Evolutionary conservation across 2,797 vertebrate species (phyloP).

Genomic region (Synanceia verrucosa): DNA sequence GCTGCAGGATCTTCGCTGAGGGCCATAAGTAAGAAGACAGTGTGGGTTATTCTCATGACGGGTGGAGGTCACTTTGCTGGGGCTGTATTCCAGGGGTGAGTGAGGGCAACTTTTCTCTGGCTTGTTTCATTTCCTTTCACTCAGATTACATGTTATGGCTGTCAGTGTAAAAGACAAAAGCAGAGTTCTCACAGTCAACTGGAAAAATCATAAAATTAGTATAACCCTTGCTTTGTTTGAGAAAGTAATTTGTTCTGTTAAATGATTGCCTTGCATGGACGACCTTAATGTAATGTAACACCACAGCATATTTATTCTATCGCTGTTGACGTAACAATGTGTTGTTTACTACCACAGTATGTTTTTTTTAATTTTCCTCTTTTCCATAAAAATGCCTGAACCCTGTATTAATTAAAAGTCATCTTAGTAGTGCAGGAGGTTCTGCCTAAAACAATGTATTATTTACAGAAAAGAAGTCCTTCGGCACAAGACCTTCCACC

Average conservation of each 20-base stretch:
- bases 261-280: neutral
- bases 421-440: neutral
- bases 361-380: neutral
- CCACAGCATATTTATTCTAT: neutral
- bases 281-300: neutral
- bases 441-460: neutral
- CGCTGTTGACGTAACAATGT: neutral
- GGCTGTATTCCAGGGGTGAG: slow-evolving; percentile 92
- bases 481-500: slow-evolving; percentile 96
- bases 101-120: slow-evolving; percentile 34
- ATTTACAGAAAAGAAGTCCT: slow-evolving; percentile 85
- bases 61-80: slow-evolving; percentile 97
- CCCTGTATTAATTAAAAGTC: too few relatives aligned
- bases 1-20: slow-evolving; percentile 79
- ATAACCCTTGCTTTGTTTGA: too few relatives aligned
- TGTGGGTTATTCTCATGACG: slow-evolving; percentile 92
- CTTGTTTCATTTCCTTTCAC: neutral
- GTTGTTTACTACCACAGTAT: too few relatives aligned
- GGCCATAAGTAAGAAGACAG: slow-evolving; percentile 70
- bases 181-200: too few relatives aligned
- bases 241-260: too few relatives aligned
- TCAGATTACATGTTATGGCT: neutral
- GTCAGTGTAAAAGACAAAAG: neutral
- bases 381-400: neutral
- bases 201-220: too few relatives aligned